Conservation (phyloP, 2,888 invertebrate genomes). For the Ctenicera cuprea region DNA sequence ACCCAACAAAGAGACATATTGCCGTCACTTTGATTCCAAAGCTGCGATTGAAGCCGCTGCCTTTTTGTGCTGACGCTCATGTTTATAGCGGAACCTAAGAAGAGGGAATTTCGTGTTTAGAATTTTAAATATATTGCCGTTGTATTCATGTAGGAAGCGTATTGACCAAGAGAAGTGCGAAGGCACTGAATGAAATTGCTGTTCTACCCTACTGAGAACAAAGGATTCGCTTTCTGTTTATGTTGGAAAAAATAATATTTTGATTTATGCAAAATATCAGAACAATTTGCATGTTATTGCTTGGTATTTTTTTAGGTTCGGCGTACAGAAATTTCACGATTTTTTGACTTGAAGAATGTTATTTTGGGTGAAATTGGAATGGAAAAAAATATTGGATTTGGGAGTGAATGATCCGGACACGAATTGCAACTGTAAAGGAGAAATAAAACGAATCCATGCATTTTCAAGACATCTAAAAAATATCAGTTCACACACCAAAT, state of each 20-base stretch:
- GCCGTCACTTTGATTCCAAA: conserved; percentile 46
- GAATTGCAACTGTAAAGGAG: too few species aligned
- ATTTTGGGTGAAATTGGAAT: too few species aligned
- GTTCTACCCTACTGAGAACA: background rate
- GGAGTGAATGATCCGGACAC: too few species aligned
- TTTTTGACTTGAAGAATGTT: too few species aligned
- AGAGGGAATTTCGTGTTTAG: conserved; percentile 66
- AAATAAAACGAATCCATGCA: too few species aligned
- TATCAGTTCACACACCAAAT: too few species aligned
- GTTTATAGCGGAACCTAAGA: conserved; percentile 87
- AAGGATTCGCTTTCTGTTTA: conserved; percentile 10
- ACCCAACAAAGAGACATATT: conserved; percentile 50
- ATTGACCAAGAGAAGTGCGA: conserved; percentile 27
- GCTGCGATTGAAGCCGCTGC: conserved; percentile 44
- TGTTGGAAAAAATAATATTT: conserved; percentile 5
- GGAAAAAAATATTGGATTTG: too few species aligned
- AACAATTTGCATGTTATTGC: too few species aligned
- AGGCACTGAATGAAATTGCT: conserved; percentile 30
- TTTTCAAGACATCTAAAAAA: too few species aligned
- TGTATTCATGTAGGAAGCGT: conserved; percentile 34
- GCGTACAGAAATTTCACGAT: too few species aligned
- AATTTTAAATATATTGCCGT: conserved; percentile 44
- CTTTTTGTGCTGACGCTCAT: conserved; percentile 80
- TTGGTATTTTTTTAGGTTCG: too few species aligned
- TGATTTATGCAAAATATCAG: too few species aligned